Base-by-base conservation (phyloP, 2,797 vertebrate species). In the Zenarchopterus dispar region DNA sequence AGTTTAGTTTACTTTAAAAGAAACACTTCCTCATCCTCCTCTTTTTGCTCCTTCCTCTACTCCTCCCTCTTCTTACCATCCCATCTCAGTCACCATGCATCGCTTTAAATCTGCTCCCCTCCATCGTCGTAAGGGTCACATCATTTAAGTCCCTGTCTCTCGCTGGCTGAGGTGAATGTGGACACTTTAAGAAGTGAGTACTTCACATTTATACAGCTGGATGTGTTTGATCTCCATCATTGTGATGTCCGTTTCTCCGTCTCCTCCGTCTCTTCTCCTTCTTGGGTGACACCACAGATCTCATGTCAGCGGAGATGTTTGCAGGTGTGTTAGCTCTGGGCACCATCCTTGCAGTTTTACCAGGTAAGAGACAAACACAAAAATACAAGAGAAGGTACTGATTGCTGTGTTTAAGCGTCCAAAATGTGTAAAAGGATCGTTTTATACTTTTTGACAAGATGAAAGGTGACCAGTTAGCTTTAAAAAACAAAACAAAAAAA, bases 261-360 rank as follows among this genome's bases (percentile, higher is more conserved):
- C 55, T 54, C 18, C 9, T 15, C 50, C 5, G 56, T 42, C 31
- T 46, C 56, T 50, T 77, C 47, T 66, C 44, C 62, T 39, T 61
- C 76, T 84, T 67, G 33, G 48, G 67, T 81, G 75, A 70, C 78
- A 68, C 72, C 63, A 22, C 70, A 87, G 82, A 63, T 73, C 77
- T 82, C 1, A 75, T 58, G 83, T 84, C 83, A 88, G 87, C 86
- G 74, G 90, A 91, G 79, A 94, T 94, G 93, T 92, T 89, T 91
- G 83, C 82, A 84, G 81, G 84, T 82, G 86, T 48, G 18, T 78
- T 91, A 58, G 66, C 88, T 78, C 75, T 93, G 81, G 80, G 71
- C 65, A 74, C 70, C 73, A 79, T 91, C 86, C 88, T 88, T 10
- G 72, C 89, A 70, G 43, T 68, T 86, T 84, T 91, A 75, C 88